Conservation (phyloP, 2,888 invertebrate species). For the Melinaea marsaeus region DNA sequence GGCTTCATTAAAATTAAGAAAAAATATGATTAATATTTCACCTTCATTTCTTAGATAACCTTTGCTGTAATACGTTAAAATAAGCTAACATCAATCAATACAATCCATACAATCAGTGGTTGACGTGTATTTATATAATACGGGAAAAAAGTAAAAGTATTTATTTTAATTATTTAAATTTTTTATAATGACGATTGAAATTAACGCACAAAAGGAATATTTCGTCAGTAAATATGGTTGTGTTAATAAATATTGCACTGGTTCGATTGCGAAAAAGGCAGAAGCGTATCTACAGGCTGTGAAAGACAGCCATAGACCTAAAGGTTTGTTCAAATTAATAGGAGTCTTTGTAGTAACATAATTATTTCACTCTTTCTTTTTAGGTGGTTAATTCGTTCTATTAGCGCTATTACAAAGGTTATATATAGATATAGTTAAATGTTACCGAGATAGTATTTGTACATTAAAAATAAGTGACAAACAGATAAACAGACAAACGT, state of each 20-base stretch:
- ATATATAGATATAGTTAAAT: too few species aligned
- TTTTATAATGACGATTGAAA: background rate
- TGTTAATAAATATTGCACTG: constrained; percentile 48
- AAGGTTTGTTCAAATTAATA: constrained; percentile 17
- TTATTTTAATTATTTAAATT: background rate
- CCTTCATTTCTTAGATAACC: constrained; percentile 17
- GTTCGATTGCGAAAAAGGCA: constrained; percentile 59
- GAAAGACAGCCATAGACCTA: constrained; percentile 49
- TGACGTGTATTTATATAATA: background rate
- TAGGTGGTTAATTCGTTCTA: too few species aligned
- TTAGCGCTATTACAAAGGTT: too few species aligned
- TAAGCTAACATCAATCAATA: background rate
- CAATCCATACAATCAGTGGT: constrained; percentile 4
- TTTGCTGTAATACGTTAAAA: constrained; percentile 15
- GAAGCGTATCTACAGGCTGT: constrained; percentile 66
- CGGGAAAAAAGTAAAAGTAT: background rate
- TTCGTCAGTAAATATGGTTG: constrained; percentile 57
- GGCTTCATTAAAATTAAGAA: constrained; percentile 14
- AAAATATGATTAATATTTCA: constrained; percentile 11
- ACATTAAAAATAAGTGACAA: too few species aligned
- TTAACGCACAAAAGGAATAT: constrained; percentile 40
- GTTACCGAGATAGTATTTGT: too few species aligned
- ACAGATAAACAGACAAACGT: too few species aligned
- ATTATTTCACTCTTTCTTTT: too few species aligned
- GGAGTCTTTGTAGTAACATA: too few species aligned